Conservation (phyloP, 2,888 invertebrate species). For the Aleiodes leptofemur region DNA sequence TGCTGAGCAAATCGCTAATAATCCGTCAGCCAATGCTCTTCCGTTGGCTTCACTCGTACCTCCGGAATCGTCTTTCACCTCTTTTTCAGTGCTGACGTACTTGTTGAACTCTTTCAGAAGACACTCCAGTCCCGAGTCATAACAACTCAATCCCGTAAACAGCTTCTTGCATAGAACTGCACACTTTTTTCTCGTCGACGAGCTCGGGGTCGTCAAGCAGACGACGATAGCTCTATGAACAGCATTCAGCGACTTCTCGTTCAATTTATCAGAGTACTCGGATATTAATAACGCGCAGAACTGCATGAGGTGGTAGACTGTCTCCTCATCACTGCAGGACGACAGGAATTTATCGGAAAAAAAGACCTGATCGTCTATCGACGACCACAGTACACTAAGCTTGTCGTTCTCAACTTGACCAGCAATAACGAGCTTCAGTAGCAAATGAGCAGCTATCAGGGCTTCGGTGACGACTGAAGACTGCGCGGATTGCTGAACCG, state of each 20-base stretch:
- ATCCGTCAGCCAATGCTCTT: conserved; percentile 78
- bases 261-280: conserved; percentile 82
- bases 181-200: conserved; percentile 80
- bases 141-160: conserved; percentile 79
- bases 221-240: conserved; percentile 84
- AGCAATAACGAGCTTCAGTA: conserved; percentile 80
- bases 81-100: conserved; percentile 71
- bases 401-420: conserved; percentile 75
- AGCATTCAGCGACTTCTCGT: conserved; percentile 80
- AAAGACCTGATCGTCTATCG: conserved; percentile 86
- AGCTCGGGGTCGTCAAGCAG: conserved; percentile 81
- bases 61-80: conserved; percentile 70
- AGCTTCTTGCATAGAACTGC: conserved; percentile 80
- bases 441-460: conserved; percentile 81
- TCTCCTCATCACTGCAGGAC: conserved; percentile 82
- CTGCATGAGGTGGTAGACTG: conserved; percentile 82
- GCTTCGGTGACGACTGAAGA: conserved; percentile 83
- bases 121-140: conserved; percentile 78
- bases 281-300: conserved; percentile 84
- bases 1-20: conserved; percentile 77
- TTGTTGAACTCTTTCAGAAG: conserved; percentile 80
- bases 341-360: conserved; percentile 88
- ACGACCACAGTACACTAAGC: conserved; percentile 81
- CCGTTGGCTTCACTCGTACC: conserved; percentile 76
- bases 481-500: conserved; percentile 85